phyloP scores from a whole-genome alignment of 1,140 invertebrate genomes.

The Diabrotica undecimpunctata region DNA sequence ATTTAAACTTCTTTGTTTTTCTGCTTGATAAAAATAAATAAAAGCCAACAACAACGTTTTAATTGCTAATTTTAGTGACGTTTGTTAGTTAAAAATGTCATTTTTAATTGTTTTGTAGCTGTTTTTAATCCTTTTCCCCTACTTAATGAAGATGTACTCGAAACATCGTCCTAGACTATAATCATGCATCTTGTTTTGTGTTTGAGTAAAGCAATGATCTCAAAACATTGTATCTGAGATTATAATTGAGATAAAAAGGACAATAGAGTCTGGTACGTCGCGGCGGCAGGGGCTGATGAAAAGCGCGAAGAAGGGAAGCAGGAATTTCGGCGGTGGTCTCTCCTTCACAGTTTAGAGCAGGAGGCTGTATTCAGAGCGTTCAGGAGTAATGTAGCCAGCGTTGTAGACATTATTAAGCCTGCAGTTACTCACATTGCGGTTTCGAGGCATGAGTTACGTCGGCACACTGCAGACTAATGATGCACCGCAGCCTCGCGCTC shows the following conservation, averaged over 20 bases:
- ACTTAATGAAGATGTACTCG: too few species aligned
- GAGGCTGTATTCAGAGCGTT: slow-evolving; percentile 16
- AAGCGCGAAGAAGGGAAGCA: slow-evolving; percentile 2
- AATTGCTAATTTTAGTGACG: too few species aligned
- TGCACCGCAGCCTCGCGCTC: slow-evolving; percentile 30
- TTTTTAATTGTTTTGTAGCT: too few species aligned
- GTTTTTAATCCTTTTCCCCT: too few species aligned
- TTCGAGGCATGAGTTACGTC: slow-evolving; percentile 37
- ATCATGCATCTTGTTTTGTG: too few species aligned
- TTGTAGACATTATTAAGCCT: slow-evolving; percentile 41
- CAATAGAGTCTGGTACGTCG: not conserved
- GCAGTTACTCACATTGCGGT: slow-evolving; percentile 43
- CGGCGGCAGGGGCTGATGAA: not conserved
- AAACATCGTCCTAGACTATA: too few species aligned
- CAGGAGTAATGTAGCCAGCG: slow-evolving; percentile 34
- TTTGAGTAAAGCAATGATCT: too few species aligned
- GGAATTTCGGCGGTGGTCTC: slow-evolving; percentile 8
- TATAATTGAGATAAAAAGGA: not conserved
- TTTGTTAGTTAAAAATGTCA: too few species aligned
- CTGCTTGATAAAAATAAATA: too few species aligned
- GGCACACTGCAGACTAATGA: slow-evolving; percentile 37
- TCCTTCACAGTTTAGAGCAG: not conserved
- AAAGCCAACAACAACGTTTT: too few species aligned
- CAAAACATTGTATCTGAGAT: too few species aligned
- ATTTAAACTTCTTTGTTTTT: too few species aligned